Evolutionary conservation across 2,113 vertebrate genomes (phyloP), one percentile per base, ranked within the genome.

Genomic region (Electrona antarctica): DNA sequence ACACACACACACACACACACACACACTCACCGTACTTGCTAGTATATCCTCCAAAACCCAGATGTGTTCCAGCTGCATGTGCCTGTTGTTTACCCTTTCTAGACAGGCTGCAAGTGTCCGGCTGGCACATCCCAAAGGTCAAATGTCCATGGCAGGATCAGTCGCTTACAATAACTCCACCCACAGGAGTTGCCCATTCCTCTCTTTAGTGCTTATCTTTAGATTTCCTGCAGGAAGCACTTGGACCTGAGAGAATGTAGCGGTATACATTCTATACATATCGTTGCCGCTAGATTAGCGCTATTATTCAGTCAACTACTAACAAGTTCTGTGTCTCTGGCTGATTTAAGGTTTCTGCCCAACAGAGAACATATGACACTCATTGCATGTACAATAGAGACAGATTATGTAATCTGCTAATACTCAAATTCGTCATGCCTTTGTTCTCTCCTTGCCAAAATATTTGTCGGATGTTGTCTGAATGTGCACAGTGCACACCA

Each of bases 61-160:
- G 60, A 80, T 74, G 28, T 4, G 7, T 52, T 70, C 69, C 69
- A 78, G 71, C 73, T 78, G 69, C 52, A 55, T 15, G 14, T 10
- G 15, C 57, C 15, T 10, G 15, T 59, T 69, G 48, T 79, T 81
- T 78, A 57, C 68, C 8, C 14, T 63, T 46, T 59, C 7, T 29
- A 63, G 52, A 64, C 50, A 8, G 48, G 57, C 64, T 73, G 72
- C 6, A 72, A 54, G 33, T 0, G 69, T 79, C 60, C n/a, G 6
- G 15, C 8, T 56, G 33, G 21, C 51, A 21, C n/a, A 33, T 63
- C 55, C 50, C 33, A 61, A 13, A 48, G 62, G 57, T 62, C 28
- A 68, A 14, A 54, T 13, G 51, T 54, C 51, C 12, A n/a, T 12
- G 69, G 54, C 9, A 9, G 46, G 67, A 64, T 85, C 75, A 61